phyloP scores from a whole-genome alignment of 2,888 invertebrate genomes.

The Polydrusus tereticollis region DNA sequence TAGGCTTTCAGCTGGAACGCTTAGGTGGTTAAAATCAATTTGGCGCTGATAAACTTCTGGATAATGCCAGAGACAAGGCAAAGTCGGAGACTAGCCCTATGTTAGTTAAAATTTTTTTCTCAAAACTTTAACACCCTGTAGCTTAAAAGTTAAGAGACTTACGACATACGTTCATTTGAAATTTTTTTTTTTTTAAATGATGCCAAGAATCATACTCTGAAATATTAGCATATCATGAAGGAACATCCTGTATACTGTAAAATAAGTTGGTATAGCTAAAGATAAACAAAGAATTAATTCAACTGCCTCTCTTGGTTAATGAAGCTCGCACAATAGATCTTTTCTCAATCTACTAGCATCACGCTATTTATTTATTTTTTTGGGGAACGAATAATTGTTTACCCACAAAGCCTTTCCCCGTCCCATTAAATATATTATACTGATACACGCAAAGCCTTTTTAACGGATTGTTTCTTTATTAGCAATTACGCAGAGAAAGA shows the following conservation, averaged over 20 bases:
- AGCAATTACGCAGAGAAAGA: background rate
- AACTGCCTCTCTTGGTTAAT: background rate
- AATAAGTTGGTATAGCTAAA: background rate
- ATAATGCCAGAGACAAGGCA: too few relatives aligned
- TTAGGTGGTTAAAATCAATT: too few relatives aligned
- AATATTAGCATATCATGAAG: too few relatives aligned
- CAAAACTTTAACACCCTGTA: too few relatives aligned
- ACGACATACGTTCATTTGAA: too few relatives aligned
- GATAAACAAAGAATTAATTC: background rate
- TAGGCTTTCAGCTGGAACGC: too few relatives aligned
- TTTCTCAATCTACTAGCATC: background rate
- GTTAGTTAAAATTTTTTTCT: too few relatives aligned
- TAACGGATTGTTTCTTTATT: background rate
- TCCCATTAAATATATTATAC: background rate
- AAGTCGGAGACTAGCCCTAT: too few relatives aligned
- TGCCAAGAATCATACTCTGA: too few relatives aligned
- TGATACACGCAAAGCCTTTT: background rate
- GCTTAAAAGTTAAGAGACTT: too few relatives aligned
- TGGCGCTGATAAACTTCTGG: too few relatives aligned
- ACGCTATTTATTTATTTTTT: background rate
- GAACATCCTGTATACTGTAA: background rate
- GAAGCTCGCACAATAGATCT: background rate
- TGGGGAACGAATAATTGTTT: background rate
- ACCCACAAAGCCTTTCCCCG: background rate
- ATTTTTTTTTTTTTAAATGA: too few relatives aligned